A percentile compares a stretch with the other conserved stretches of the same genome.
Conservation (phyloP, 2,888 invertebrate species). For the Piscicola geometra region DNA sequence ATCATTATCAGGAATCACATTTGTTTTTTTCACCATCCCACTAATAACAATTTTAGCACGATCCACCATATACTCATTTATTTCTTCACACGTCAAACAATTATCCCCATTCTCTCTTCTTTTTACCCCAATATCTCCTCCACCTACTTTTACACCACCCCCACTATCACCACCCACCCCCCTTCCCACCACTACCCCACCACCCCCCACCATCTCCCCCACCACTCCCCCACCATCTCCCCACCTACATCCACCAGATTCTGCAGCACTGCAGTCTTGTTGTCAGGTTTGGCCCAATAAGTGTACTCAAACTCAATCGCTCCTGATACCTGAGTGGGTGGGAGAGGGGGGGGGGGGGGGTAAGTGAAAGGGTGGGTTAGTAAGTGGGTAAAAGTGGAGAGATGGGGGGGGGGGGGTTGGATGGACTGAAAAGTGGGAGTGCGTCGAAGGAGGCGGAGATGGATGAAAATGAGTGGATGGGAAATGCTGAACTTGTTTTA, state of each 20-base stretch:
- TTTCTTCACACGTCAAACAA: too few relatives aligned
- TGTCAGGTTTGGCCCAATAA: constrained; percentile 54
- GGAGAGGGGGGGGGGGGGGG: too few relatives aligned
- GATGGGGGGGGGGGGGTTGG: too few relatives aligned
- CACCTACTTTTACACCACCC: background rate
- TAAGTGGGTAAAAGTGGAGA: too few relatives aligned
- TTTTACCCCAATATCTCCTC: constrained; percentile 8
- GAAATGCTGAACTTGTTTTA: too few relatives aligned
- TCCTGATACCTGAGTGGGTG: constrained; percentile 26
- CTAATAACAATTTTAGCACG: background rate
- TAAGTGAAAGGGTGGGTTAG: too few relatives aligned
- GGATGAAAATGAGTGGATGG: too few relatives aligned
- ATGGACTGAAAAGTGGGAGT: too few relatives aligned
- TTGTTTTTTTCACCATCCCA: background rate
- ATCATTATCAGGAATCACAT: too few relatives aligned
- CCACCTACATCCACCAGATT: constrained; percentile 51
- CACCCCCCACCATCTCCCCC: background rate
- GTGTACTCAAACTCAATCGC: constrained; percentile 54
- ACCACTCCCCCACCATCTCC: background rate
- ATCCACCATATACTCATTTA: background rate
- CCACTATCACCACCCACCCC: constrained; percentile 6
- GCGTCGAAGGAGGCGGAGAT: too few relatives aligned
- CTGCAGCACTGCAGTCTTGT: constrained; percentile 51
- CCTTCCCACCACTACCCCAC: background rate
- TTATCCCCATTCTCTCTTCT: background rate